Conservation (phyloP, 2,113 vertebrate species). For the Chamaetylas fuelleborni region DNA sequence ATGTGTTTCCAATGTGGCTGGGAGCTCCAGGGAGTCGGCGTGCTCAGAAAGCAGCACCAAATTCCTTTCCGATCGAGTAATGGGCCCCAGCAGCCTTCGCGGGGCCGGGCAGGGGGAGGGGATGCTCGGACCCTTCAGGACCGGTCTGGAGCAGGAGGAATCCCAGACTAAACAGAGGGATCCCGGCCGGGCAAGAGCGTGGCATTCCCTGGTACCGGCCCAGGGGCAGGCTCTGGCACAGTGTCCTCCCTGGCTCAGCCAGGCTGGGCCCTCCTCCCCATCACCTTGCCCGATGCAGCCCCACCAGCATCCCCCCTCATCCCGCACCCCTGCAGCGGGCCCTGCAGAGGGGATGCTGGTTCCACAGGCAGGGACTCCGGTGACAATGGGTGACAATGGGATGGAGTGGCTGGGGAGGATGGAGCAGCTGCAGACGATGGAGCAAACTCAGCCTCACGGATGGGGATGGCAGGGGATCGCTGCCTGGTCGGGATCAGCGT, state of each 20-base stretch:
- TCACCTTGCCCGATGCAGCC: background rate
- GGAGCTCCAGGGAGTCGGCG: slow-evolving; percentile 62
- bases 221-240: background rate
- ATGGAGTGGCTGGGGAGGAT: background rate
- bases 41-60: slow-evolving; percentile 65
- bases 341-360: background rate
- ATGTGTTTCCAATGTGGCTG: slow-evolving; percentile 73
- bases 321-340: background rate
- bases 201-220: background rate
- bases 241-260: background rate
- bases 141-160: background rate
- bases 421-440: background rate
- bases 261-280: background rate
- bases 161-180: slow-evolving; percentile 17
- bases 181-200: background rate
- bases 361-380: background rate
- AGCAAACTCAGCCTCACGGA: background rate
- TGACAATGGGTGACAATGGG: background rate
- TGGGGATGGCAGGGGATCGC: fast-evolving
- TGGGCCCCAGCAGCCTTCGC: slow-evolving; percentile 69
- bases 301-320: background rate
- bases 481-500: background rate
- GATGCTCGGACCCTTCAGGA: slow-evolving; percentile 52
- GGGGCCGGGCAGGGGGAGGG: slow-evolving; percentile 61
- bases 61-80: slow-evolving; percentile 73